These are phyloP conservation scores for Ceratothoa steindachneri DNA, from an alignment of 2,888 invertebrate species.

Conservation along the genomic window DNA sequence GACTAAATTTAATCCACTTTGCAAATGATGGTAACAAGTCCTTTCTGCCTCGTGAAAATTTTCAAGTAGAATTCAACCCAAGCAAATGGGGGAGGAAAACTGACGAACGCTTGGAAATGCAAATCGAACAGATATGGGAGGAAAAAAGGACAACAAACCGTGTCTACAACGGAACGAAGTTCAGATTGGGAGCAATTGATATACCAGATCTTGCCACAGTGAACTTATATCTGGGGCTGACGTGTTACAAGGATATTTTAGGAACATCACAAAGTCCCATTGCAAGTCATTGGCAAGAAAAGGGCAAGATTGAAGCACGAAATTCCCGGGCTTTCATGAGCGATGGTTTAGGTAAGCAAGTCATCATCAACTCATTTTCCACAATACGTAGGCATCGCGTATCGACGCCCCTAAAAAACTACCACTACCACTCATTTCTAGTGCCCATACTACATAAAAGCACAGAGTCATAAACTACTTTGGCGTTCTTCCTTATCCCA, in stretches of 20 bases:
- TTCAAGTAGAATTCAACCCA: neutral
- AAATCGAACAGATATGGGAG: conserved; percentile 27
- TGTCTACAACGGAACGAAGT: conserved; percentile 32
- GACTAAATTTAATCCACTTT: neutral
- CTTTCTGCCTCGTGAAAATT: neutral
- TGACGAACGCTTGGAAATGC: conserved; percentile 7
- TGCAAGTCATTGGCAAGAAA: neutral
- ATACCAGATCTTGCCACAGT: neutral
- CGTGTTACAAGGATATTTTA: conserved; percentile 33
- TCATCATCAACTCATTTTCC: too few relatives aligned
- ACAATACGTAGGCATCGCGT: too few relatives aligned
- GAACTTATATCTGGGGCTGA: conserved; percentile 27
- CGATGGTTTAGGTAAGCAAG: conserved; percentile 29
- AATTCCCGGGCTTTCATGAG: conserved; percentile 31
- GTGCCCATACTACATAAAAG: too few relatives aligned
- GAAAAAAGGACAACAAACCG: conserved; percentile 20
- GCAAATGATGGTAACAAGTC: neutral
- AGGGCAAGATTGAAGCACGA: conserved; percentile 19
- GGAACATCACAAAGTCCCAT: conserved; percentile 26
- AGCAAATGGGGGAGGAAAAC: neutral
- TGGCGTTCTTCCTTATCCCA: too few relatives aligned
- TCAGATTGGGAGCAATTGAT: conserved; percentile 21
- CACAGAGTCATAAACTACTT: too few relatives aligned
- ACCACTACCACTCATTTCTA: too few relatives aligned
- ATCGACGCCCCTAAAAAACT: too few relatives aligned